Conservation (phyloP, 2,113 vertebrate genomes). For the Paramisgurnus dabryanus region DNA sequence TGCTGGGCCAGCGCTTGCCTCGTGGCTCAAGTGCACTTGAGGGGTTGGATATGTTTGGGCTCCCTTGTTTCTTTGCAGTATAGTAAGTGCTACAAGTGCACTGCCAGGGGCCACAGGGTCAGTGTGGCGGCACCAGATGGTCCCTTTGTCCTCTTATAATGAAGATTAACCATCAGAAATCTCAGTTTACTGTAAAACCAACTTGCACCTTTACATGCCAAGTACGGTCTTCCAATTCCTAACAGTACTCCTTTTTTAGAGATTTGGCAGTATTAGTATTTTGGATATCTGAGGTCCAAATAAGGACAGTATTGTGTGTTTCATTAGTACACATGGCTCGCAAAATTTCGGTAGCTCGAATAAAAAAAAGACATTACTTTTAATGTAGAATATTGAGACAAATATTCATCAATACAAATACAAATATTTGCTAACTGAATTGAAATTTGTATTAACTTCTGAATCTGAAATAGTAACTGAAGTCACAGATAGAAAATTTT, state of each 20-base stretch:
- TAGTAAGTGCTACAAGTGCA: constrained; percentile 17
- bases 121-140: constrained; percentile 57
- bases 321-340: background rate
- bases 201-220: constrained; percentile 10
- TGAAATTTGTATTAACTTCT: too few species aligned
- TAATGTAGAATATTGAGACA: too few species aligned
- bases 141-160: constrained; percentile 59
- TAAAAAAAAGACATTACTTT: too few species aligned
- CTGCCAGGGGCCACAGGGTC: constrained; percentile 38
- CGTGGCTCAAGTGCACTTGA: constrained; percentile 24
- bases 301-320: background rate
- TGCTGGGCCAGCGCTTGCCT: constrained; percentile 20
- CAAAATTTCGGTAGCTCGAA: background rate
- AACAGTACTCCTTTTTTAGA: background rate
- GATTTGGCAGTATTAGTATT: background rate
- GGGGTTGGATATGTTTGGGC: constrained; percentile 20
- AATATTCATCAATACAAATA: too few species aligned
- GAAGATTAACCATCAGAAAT: constrained; percentile 57
- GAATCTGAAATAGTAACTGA: too few species aligned
- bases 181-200: constrained; percentile 57
- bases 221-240: background rate
- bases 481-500: too few species aligned
- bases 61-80: constrained; percentile 13
- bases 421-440: too few species aligned
- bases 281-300: background rate